phyloP scores from a whole-genome alignment of 2,113 vertebrate genomes.

The Orycteropus afer region DNA sequence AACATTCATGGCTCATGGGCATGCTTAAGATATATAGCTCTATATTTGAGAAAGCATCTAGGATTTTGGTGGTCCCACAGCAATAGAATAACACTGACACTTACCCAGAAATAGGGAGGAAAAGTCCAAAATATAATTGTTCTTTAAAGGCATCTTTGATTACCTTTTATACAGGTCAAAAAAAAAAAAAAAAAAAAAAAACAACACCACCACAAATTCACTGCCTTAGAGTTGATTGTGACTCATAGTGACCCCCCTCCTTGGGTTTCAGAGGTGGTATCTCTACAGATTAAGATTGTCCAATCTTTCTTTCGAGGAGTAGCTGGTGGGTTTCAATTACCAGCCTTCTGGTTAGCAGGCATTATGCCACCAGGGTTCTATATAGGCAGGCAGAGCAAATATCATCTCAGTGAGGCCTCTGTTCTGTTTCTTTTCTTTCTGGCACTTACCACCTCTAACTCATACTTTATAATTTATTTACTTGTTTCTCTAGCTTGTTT shows the following conservation, averaged over 20 bases:
- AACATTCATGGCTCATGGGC: background rate
- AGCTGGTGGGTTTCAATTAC: no score
- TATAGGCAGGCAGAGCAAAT: background rate
- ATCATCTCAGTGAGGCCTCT: fast-evolving
- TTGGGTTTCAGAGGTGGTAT: no score
- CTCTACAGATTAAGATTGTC: no score
- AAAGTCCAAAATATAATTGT: background rate
- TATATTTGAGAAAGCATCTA: background rate
- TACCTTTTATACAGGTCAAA: background rate
- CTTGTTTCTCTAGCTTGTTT: background rate
- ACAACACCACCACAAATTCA: no score
- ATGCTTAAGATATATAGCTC: background rate
- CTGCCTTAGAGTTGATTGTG: no score
- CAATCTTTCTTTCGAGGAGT: no score
- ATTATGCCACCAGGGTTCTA: no score
- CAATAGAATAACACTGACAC: background rate
- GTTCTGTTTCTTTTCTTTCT: fast-evolving
- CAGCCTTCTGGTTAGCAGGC: no score
- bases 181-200: no score
- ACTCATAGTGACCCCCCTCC: no score
- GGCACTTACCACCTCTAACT: background rate
- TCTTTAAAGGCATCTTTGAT: background rate
- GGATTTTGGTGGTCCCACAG: background rate
- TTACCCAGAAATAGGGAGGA: background rate
- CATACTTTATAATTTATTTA: fast-evolving